Base-by-base conservation (phyloP, 2,888 invertebrate species). In the Acholoe squamosa region DNA sequence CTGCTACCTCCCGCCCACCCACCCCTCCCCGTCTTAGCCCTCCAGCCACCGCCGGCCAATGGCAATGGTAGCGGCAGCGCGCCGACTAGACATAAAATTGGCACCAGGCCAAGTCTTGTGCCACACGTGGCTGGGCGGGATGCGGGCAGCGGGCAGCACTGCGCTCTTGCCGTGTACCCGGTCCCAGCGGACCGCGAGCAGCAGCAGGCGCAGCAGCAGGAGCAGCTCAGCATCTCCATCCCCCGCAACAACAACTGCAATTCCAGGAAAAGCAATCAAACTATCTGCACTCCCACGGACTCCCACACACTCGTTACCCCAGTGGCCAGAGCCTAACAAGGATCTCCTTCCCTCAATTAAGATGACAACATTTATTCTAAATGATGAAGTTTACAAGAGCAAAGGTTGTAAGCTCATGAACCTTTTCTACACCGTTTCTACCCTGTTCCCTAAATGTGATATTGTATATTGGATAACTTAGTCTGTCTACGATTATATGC, bases 31-130 rank as follows among this genome's bases (percentile, higher is more conserved):
- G 12, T 14, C 54, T 19, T 19, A 19, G 54, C 54, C 61, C 61
- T n/a, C 61, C 61, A n/a, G 22, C 61, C 61, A 19, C 61, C 19
- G 22, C 5, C 61, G 19, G 7, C 61, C 61, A 7, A n/a, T n/a
- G n/a, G 71, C 71, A 43, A 43, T 43, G 43, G 43, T 43, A 43
- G 43, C 71, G 71, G 28, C 80, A 22, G 12, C 43, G 34, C 43
- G 80, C 43, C 80, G 43, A 14, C 80, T 43, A 80, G 80, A 80
- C 76, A 76, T 76, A 76, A 76, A 76, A 22, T 76, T 76, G 76
- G 76, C 80, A 25, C 80, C 80, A 14, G 33, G 33, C 80, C 80
- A 80, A 80, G 43, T 80, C 80, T 80, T 43, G 33, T 34, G 80
- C 80, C 5, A 3, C 80, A 80, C 80, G 80, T 33, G 34, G 80